Conservation (phyloP, 2,888 invertebrate genomes). For the Protonemura montana region DNA sequence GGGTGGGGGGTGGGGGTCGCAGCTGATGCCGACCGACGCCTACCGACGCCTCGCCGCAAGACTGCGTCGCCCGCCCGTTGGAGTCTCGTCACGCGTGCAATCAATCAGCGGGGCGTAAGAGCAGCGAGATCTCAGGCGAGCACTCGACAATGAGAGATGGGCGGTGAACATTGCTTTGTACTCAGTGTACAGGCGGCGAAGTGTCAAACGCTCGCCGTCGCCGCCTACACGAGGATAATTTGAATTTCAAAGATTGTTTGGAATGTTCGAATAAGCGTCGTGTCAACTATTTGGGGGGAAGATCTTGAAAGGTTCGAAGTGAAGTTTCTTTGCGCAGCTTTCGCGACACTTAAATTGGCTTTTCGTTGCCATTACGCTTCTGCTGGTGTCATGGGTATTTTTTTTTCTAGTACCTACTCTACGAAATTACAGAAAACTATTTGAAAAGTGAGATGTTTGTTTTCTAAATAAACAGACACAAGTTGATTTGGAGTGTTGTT, state of each 20-base stretch:
- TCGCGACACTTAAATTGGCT: not conserved
- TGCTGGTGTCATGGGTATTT: not conserved
- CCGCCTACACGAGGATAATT: not conserved
- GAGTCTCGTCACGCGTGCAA: not conserved
- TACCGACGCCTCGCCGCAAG: not conserved
- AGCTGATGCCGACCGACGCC: conserved; percentile 12
- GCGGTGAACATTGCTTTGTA: not conserved
- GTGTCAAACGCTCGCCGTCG: not conserved
- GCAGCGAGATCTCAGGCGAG: not conserved
- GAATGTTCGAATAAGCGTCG: conserved; percentile 31
- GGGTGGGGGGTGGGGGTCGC: not conserved
- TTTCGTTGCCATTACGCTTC: not conserved
- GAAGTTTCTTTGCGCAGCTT: not conserved
- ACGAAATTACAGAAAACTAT: not conserved
- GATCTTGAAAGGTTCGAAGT: not conserved
- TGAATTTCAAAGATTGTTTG: conserved; percentile 31
- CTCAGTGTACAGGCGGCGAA: not conserved
- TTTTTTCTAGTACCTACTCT: not conserved
- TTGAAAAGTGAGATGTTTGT: not conserved
- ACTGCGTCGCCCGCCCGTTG: not conserved
- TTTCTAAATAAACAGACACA: not conserved
- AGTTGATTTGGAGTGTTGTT: not conserved
- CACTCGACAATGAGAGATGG: not conserved
- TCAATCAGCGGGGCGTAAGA: not conserved
- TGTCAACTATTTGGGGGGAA: not conserved